Percentiles rank a stretch among this genome's conserved stretches.
Evolutionary conservation across 1,140 invertebrate species (phyloP).

Genomic region (Leptoteleia sp.): DNA sequence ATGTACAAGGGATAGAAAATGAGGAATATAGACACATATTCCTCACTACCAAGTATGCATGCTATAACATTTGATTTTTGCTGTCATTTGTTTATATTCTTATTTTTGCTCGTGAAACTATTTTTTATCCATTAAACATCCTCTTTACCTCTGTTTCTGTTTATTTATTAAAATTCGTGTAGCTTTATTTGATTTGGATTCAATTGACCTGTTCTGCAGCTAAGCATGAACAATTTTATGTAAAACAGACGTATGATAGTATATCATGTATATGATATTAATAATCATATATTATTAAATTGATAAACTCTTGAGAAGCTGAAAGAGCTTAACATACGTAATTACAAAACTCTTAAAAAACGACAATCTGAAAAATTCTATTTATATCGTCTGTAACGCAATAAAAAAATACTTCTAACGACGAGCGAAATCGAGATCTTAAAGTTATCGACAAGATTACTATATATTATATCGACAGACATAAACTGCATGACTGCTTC

Average conservation of each 20-base stretch:
- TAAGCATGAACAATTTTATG: slow-evolving; percentile 19
- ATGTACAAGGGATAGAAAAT: no score
- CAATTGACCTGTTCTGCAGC: slow-evolving; percentile 39
- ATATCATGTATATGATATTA: slow-evolving; percentile 27
- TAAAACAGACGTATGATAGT: slow-evolving; percentile 45
- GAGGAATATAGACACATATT: no score
- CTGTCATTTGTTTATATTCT: no score
- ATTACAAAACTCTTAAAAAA: slow-evolving; percentile 62
- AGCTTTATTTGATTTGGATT: no score
- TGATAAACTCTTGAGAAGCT: slow-evolving; percentile 55
- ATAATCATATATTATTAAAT: slow-evolving; percentile 56
- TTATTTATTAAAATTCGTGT: no score
- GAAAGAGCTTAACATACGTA: slow-evolving; percentile 53
- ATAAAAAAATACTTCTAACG: slow-evolving; percentile 54
- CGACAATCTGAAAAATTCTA: slow-evolving; percentile 43
- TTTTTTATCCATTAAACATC: no score
- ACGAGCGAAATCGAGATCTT: slow-evolving; percentile 42
- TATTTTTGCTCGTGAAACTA: no score
- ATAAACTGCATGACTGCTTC: slow-evolving; percentile 15
- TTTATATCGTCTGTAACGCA: slow-evolving; percentile 48
- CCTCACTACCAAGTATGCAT: no score
- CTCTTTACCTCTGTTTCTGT: no score
- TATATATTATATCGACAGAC: no score
- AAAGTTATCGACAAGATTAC: slow-evolving; percentile 54
- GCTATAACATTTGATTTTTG: no score